Evolutionary conservation across 2,113 vertebrate genomes (phyloP).

Genomic region (Recurvirostra avosetta): DNA sequence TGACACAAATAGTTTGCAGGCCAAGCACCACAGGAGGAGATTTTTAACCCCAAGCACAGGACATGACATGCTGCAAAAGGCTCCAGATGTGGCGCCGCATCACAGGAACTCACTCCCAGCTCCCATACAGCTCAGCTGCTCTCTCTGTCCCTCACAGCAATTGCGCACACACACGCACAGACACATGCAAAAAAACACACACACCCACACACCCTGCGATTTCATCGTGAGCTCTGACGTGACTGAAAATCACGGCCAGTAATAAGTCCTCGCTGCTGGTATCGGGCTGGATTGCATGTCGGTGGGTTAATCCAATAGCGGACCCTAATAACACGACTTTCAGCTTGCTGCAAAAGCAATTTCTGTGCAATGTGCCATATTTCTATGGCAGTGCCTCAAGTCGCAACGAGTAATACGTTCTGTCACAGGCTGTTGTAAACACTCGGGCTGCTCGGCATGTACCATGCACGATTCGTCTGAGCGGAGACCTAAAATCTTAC

Average conservation of each 20-base stretch:
- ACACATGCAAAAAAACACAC: not conserved
- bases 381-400: conserved; percentile 40
- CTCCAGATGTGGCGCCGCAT: not conserved
- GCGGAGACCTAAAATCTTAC: conserved; percentile 59
- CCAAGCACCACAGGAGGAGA: not conserved
- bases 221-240: not conserved
- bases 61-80: not conserved
- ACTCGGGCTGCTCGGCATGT: not conserved
- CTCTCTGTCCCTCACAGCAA: not conserved
- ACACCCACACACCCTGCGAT: not conserved
- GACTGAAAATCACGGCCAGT: conserved; percentile 26
- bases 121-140: not conserved
- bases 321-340: conserved; percentile 47
- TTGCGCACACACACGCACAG: accelerated
- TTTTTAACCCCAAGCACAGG: conserved; percentile 27
- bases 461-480: not conserved
- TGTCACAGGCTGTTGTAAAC: conserved; percentile 61
- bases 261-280: conserved; percentile 50
- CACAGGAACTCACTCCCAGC: not conserved
- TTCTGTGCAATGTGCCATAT: conserved; percentile 58
- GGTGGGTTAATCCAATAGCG: conserved; percentile 48
- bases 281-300: conserved; percentile 26
- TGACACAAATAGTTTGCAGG: not conserved
- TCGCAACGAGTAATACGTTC: conserved; percentile 12
- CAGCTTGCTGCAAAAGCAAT: conserved; percentile 60